Base-by-base conservation (phyloP, 2,113 vertebrate genomes). In the Prolemur simus region DNA sequence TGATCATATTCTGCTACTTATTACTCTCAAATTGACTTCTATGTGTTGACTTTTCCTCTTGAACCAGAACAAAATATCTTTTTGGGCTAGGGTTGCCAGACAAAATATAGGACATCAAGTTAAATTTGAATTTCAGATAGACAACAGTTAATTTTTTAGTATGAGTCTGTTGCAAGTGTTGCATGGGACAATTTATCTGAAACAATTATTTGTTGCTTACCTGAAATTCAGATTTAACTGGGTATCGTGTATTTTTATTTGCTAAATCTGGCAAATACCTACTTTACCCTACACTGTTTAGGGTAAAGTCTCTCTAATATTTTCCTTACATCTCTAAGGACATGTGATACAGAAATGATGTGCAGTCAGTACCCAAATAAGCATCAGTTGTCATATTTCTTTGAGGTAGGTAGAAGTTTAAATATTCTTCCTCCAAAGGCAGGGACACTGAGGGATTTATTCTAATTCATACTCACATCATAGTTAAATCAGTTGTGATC, bases 121-220 rank as follows among this genome's bases (percentile, higher is more conserved):
- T 96, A 87, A 77, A 77, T 95, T 83, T 95, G 73, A 73, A 93
- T 93, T 87, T 58, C 52, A 69, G 37, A 29, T 81, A 69, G 96
- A 68, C 8, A 76, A 54, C 1, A 21, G 52, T 54, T 56, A 45
- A 13, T 47, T 20, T 81, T 87, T 91, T 71, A 69, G 10, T 39
- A 82, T 66, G 63, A 71, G 10, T 84, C 56, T 87, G 25, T 52
- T 45, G n/a, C 13, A 91, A 94, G 73, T 66, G 27, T 80, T 80
- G 6, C 32, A 91, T 25, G 39, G 12, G 49, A 87, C 58, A 78
- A 60, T 94, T 94, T 45, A 17, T 87, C 47, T n/a, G 83, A 87
- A n/a, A n/a, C 42, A 60, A 52, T 76, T 60, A 73, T 45, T 94
- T 54, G 39, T 69, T 92, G 64, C 12, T 95, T 32, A 42, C 58